phyloP scores from a whole-genome alignment of 2,888 invertebrate genomes.

The Pedicia rivosa region DNA sequence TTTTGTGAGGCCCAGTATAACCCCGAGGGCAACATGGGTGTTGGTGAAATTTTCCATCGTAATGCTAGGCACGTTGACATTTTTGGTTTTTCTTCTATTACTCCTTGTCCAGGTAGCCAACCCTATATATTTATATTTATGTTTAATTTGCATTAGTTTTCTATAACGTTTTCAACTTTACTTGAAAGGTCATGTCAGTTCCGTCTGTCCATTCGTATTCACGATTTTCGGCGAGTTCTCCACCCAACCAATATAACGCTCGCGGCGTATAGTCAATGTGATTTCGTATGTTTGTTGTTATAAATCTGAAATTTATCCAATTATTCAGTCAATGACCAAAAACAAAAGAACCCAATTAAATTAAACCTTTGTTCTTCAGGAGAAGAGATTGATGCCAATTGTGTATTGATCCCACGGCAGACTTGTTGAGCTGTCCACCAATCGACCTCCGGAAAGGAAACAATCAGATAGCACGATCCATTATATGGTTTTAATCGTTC shows the following conservation, averaged over 20 bases:
- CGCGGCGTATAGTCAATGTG: slow-evolving; percentile 56
- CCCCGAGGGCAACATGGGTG: slow-evolving; percentile 48
- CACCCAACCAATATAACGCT: slow-evolving; percentile 60
- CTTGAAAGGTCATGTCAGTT: slow-evolving; percentile 38
- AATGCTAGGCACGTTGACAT: slow-evolving; percentile 34
- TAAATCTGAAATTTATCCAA: slow-evolving; percentile 29
- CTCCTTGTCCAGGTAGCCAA: slow-evolving; percentile 42
- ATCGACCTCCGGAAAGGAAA: slow-evolving; percentile 59
- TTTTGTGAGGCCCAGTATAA: slow-evolving; percentile 52
- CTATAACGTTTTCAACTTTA: slow-evolving; percentile 6
- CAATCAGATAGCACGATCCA: slow-evolving; percentile 58
- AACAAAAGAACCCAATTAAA: neutral
- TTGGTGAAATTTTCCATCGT: slow-evolving; percentile 50
- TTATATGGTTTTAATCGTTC: slow-evolving; percentile 51
- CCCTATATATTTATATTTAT: slow-evolving; percentile 24
- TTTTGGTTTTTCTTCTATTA: slow-evolving; percentile 21
- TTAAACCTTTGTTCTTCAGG: slow-evolving; percentile 44
- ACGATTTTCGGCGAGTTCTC: slow-evolving; percentile 30
- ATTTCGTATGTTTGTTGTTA: slow-evolving; percentile 49
- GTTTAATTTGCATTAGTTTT: neutral
- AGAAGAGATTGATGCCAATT: slow-evolving; percentile 50
- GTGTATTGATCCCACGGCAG: slow-evolving; percentile 54
- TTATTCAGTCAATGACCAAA: neutral
- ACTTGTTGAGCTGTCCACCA: slow-evolving; percentile 54
- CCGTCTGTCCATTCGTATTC: slow-evolving; percentile 51